Conservation (phyloP, 2,113 vertebrate species). For the Tichodroma muraria region DNA sequence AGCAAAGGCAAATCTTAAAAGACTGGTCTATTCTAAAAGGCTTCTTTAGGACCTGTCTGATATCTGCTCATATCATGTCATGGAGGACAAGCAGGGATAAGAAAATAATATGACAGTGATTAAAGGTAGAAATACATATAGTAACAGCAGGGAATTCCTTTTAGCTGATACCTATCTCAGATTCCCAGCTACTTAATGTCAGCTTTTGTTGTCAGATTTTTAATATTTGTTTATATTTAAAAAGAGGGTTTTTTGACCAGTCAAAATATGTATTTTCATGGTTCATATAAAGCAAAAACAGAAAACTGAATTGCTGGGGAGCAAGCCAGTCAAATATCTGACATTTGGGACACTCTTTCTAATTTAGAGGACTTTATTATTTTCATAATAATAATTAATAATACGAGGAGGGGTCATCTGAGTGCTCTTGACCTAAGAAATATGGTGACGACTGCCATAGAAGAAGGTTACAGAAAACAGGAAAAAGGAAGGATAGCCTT, state of each 20-base stretch:
- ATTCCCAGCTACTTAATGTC: neutral
- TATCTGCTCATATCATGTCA: neutral
- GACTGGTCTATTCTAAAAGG: neutral
- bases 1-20: neutral
- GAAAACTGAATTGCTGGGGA: neutral
- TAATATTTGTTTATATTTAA: neutral
- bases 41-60: neutral
- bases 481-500: neutral
- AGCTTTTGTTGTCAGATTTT: neutral
- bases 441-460: neutral
- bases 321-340: neutral
- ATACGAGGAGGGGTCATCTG: neutral
- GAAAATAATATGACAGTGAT: neutral
- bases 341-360: neutral
- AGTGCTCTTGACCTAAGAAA: neutral
- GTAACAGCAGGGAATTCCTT: neutral
- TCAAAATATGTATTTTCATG: neutral
- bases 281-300: neutral
- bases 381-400: neutral
- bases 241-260: neutral
- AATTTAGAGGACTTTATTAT: neutral
- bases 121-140: neutral
- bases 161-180: neutral
- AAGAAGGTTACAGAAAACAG: neutral
- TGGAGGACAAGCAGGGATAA: neutral